Evolutionary conservation across 2,113 vertebrate species (phyloP).

Genomic region (Poecile atricapillus): DNA sequence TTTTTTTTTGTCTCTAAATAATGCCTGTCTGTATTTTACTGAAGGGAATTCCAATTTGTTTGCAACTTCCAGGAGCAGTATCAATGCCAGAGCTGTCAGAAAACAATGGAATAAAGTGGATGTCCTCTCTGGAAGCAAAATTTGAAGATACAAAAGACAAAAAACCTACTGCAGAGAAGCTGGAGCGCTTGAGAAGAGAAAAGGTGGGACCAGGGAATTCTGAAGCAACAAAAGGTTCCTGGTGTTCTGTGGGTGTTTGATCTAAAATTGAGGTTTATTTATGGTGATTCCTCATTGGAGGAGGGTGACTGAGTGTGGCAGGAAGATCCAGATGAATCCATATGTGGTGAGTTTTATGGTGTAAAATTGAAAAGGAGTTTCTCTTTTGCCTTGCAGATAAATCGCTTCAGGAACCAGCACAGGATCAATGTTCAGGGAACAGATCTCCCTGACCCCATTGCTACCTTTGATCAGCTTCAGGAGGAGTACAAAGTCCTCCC

Average conservation of each 20-base stretch:
- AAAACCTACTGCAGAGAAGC: slow-evolving; percentile 76
- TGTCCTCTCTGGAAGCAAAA: slow-evolving; percentile 79
- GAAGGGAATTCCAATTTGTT: neutral
- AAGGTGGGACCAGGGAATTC: slow-evolving; percentile 74
- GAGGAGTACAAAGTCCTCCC: slow-evolving; percentile 84
- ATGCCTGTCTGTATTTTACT: neutral
- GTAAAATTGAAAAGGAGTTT: neutral
- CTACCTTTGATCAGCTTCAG: slow-evolving; percentile 87
- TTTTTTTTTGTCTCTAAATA: neutral
- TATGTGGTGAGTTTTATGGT: fast-evolving
- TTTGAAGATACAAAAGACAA: slow-evolving; percentile 67
- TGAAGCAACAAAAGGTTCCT: neutral
- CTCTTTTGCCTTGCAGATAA: slow-evolving; percentile 73
- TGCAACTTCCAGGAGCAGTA: neutral
- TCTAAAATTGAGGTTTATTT: neutral
- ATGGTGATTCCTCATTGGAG: neutral
- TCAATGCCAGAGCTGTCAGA: neutral
- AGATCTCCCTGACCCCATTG: slow-evolving; percentile 88
- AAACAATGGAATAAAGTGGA: slow-evolving; percentile 80
- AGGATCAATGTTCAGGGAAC: slow-evolving; percentile 88
- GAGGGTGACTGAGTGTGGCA: neutral
- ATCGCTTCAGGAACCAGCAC: slow-evolving; percentile 81
- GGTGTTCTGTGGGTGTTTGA: neutral
- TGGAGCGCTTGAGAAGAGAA: slow-evolving; percentile 85
- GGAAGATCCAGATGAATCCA: neutral